Evolutionary conservation across 2,888 invertebrate species (phyloP).

Genomic region (Nowickia ferox): DNA sequence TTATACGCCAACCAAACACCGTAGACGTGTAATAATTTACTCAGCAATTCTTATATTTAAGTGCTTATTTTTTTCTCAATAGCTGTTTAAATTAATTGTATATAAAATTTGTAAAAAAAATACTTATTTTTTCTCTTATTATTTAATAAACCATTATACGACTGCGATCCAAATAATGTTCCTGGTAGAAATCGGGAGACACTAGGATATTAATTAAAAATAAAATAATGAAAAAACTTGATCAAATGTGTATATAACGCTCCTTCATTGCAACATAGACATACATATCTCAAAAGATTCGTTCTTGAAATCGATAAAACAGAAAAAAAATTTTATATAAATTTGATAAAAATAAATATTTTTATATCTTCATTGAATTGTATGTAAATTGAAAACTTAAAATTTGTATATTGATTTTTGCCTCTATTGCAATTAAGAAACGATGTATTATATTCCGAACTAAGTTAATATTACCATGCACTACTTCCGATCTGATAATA

Average conservation of each 20-base stretch:
- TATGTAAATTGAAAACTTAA: too few relatives aligned
- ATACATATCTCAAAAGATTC: too few relatives aligned
- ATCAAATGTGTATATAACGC: too few relatives aligned
- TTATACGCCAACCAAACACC: constrained; percentile 69
- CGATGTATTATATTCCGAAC: too few relatives aligned
- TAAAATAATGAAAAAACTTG: neutral
- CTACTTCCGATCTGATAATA: constrained; percentile 46
- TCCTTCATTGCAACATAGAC: too few relatives aligned
- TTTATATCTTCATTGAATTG: too few relatives aligned
- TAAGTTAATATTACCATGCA: constrained; percentile 43
- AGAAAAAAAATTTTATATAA: too few relatives aligned
- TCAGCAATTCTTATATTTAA: neutral
- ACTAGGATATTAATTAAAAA: constrained; percentile 30
- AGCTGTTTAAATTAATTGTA: constrained; percentile 16
- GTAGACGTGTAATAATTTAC: constrained; percentile 43
- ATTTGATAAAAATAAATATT: too few relatives aligned
- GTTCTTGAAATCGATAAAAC: too few relatives aligned
- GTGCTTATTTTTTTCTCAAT: constrained; percentile 3
- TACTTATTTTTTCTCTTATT: constrained; percentile 1
- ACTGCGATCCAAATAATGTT: constrained; percentile 68
- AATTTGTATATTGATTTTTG: too few relatives aligned
- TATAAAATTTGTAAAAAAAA: constrained; percentile 18
- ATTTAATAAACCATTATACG: constrained; percentile 72
- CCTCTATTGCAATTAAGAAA: too few relatives aligned
- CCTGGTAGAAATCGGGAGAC: constrained; percentile 59